Base-by-base conservation (phyloP, 2,797 vertebrate genomes). In the Bovichtus variegatus region DNA sequence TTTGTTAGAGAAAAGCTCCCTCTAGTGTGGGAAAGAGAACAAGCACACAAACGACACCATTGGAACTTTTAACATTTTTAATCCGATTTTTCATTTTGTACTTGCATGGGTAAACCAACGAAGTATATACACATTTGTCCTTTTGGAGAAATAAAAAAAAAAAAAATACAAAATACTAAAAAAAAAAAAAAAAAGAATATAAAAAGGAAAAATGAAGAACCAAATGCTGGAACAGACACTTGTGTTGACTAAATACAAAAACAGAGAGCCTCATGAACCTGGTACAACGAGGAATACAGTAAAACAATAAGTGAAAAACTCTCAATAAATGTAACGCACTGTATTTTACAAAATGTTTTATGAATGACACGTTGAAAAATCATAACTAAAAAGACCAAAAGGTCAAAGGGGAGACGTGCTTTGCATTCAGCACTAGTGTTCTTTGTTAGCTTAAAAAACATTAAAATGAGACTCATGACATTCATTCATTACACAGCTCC, bases 101-200 rank as follows among this genome's bases (percentile, higher is more conserved):
- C 93, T 95, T 96, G 95, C 95, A 96, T 95, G 95, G 94, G 93
- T 95, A 96, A 94, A 95, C 94, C 95, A 97, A 96, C 95, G 95
- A 94, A 95, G 95, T 96, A 96, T 96, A 95, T 96, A 97, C 97
- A 97, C 93, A 93, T 94, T 89, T 95, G 94, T 95, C 92, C 94
- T 86, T 94, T 95, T 93, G 95, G 94, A 95, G 93, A 96, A 96
- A 96, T 66, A 73, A 96, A 90, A 76, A 91, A 95, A 91, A 95
- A 95, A 68, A 63, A 55, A 65, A 31, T n/a, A n/a, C n/a, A n/a
- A n/a, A n/a, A n/a, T n/a, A n/a, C n/a, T n/a, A n/a, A n/a, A n/a
- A n/a, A n/a, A n/a, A n/a, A n/a, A n/a, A 93, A 94, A 94, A 68
- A 63, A 55, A 65, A 31, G 15, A 67, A 44, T 41, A 36, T 9